phyloP scores from a whole-genome alignment of 2,797 vertebrate species.

The Echiichthys vipera region DNA sequence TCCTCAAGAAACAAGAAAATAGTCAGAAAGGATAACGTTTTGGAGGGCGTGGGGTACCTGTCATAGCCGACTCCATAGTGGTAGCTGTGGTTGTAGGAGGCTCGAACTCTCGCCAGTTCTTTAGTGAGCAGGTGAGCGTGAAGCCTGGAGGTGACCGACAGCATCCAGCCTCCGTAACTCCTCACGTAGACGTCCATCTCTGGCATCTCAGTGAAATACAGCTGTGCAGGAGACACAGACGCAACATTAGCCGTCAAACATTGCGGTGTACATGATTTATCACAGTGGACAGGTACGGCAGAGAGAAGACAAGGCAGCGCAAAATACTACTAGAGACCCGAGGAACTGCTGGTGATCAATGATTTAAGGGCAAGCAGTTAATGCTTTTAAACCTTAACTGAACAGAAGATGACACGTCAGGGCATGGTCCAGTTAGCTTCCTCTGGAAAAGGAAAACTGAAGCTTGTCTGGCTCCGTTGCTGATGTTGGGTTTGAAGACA shows the following conservation, averaged over 20 bases:
- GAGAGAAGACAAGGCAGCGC: no score
- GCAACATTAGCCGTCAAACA: background rate
- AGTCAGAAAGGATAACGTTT: background rate
- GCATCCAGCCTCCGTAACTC: constrained; percentile 87
- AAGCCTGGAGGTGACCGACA: constrained; percentile 83
- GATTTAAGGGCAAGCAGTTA: no score
- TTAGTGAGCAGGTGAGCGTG: constrained; percentile 82
- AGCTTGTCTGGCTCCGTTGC: no score
- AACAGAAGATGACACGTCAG: no score
- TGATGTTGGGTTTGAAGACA: no score
- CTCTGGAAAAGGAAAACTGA: no score
- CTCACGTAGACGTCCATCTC: constrained; percentile 85
- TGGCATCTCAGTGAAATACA: constrained; percentile 86
- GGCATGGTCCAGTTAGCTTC: no score
- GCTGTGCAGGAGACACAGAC: constrained; percentile 52
- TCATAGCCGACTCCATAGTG: constrained; percentile 86
- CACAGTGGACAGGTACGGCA: no score
- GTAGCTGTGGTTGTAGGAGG: constrained; percentile 80
- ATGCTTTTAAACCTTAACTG: no score
- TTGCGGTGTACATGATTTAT: background rate
- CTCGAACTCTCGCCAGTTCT: constrained; percentile 78
- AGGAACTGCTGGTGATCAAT: no score
- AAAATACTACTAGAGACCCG: no score
- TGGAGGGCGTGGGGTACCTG: constrained; percentile 67
- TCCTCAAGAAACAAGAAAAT: background rate